phyloP scores from a whole-genome alignment of 2,797 vertebrate genomes.

The Cuniculus paca region DNA sequence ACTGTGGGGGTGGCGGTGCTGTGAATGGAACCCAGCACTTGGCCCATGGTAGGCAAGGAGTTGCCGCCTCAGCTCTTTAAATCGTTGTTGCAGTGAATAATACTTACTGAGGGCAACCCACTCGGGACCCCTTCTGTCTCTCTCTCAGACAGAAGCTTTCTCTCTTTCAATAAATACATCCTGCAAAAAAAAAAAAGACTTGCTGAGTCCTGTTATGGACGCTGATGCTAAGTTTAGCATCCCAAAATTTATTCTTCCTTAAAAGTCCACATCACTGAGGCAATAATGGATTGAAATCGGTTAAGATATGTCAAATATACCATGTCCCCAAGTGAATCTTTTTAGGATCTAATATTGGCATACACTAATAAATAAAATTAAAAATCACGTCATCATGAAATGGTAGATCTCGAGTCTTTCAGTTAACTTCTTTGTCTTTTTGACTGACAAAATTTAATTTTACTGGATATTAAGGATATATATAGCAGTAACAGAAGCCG shows the following conservation, averaged over 20 bases:
- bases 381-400: constrained; percentile 2
- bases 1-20: neutral
- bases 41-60: neutral
- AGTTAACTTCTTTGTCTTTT: neutral
- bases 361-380: neutral
- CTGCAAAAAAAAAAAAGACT: too few species aligned
- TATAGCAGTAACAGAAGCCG: neutral
- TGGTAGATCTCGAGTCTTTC: neutral
- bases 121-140: too few species aligned
- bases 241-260: constrained; percentile 22
- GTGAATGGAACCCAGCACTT: neutral
- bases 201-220: neutral
- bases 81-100: constrained; percentile 18
- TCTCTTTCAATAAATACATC: too few species aligned
- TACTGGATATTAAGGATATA: neutral
- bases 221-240: neutral
- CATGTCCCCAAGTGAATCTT: neutral
- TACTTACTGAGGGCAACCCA: too few species aligned
- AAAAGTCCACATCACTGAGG: neutral
- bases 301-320: neutral
- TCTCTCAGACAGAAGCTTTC: too few species aligned
- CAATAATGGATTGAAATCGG: neutral
- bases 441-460: constrained; percentile 3
- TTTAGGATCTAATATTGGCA: neutral
- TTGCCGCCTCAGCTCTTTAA: neutral